Evolutionary conservation across 37 sponge, comb jelly and placozoan species (phyloP), one percentile per base, ranked within the genome.

Genomic region (Agelas oroides): DNA sequence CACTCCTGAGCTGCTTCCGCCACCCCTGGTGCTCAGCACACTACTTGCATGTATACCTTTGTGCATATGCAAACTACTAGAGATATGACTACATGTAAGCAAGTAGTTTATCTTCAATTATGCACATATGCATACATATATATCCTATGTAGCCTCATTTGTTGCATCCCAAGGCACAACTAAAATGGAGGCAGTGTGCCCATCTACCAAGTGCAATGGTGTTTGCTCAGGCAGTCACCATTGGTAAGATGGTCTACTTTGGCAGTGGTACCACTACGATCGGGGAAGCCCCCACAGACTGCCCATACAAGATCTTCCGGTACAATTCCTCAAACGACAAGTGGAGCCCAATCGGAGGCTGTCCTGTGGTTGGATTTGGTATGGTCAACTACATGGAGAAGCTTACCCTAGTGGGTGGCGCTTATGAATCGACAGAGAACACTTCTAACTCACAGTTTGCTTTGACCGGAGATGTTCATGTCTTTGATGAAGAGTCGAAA

Each of bases 211-310:
- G 76, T 12, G 70, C 77, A 52, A 85, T 85, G 85, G 60, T 85
- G 32, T 85, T 85, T 85, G 85, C 61, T 61, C 85, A 85, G 59
- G 85, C 85, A 20, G 76, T 85, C 59, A 58, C 77, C 5, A 38
- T 85, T 17, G 63, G 70, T 40, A 70, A 56, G 32, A 58, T 12
- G 19, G 70, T 85, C 71, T 85, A 76, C 85, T 85, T 85, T 46
- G 85, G 85, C 35, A 85, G 85, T 68, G 85, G 85, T 5, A 85
- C 80, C 32, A 72, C 80, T 54, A 78, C 71, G 55, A 78, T 86
- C 16, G 53, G 73, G 14, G 87, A 86, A 28, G 32, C 76, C 58
- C 32, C 56, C 19, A 53, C 72, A 27, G 73, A 70, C 1, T 53
- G 21, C 20, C 61, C 34, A 21, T 84, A 75, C 66, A 84, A 84